Base-by-base conservation (phyloP, 2,888 invertebrate species). In the Drosophila meridionalis region DNA sequence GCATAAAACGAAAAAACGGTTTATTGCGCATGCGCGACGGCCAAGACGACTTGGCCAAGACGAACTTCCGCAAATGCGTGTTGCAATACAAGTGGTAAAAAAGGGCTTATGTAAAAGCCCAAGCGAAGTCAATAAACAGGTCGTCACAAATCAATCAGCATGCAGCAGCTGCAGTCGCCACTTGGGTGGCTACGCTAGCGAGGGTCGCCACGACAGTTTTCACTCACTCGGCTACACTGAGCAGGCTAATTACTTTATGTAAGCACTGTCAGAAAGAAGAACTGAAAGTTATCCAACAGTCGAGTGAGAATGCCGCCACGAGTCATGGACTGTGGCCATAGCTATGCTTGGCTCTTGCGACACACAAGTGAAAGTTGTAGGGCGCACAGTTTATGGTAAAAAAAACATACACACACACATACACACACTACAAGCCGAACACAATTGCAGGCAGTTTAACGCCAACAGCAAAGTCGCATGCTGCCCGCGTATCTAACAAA, bases 21-120 rank as follows among this genome's bases (percentile, higher is more conserved):
- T 86, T 87, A 87, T 87, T 84, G 84, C 88, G 84, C 82, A 84
- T 82, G 81, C 80, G 78, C 72, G 69, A 71, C 77, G 56, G 56
- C 59, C 55, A 30, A 57, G 36, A 58, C 69, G 52, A 52, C 64
- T 43, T 62, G 71, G 68, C 69, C 77, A 76, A 75, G 72, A 75
- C 71, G 68, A 74, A 83, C 87, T 88, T 87, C 87, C 87, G 88
- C 84, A 82, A 77, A 68, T 87, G 80, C 74, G 78, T 82, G 83
- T 77, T 77, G 84, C 81, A 80, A 82, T 73, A 65, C 65, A 59
- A 60, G 50, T 66, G 56, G 55, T 55, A 40, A 28, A 69, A 60
- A 55, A 55, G 52, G 63, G 47, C 82, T 87, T 87, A 87, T 79
- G 76, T 87, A 87, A 87, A 78, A 69, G 63, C 66, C 70, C 60